Percentiles rank a stretch among this genome's conserved stretches.
Evolutionary conservation across 1,140 invertebrate species (phyloP).

Genomic region (Drosophila varians): DNA sequence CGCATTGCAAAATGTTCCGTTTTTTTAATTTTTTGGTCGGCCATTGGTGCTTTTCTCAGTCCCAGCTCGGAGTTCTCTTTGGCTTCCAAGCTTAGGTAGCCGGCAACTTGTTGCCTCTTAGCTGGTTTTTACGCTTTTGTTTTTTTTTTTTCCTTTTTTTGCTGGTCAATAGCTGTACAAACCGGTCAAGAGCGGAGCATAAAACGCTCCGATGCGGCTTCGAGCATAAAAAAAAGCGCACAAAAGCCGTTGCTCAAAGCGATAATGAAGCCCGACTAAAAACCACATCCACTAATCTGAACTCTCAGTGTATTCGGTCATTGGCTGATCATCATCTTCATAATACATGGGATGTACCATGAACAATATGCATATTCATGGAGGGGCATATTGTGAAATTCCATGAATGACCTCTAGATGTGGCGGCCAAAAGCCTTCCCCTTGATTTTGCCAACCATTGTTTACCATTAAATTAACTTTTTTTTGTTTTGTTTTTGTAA

Average conservation of each 20-base stretch:
- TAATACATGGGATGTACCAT: conserved; percentile 15
- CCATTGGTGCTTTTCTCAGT: conserved; percentile 6
- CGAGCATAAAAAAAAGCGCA: conserved; percentile 32
- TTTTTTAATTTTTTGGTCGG: too few species aligned
- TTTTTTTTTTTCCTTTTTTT: conserved; percentile 7
- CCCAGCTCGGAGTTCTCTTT: background rate
- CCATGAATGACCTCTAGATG: conserved; percentile 52
- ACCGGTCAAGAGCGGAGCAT: conserved; percentile 74
- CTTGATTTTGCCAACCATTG: conserved; percentile 57
- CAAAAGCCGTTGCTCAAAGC: conserved; percentile 58
- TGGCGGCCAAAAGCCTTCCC: conserved; percentile 50
- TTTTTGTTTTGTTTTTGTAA: too few species aligned
- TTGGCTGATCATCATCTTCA: conserved; percentile 40
- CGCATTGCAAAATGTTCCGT: conserved; percentile 71
- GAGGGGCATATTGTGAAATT: conserved; percentile 51
- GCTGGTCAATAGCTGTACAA: conserved; percentile 66
- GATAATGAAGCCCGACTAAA: conserved; percentile 39
- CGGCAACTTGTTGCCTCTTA: conserved; percentile 44
- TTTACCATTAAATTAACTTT: conserved; percentile 45
- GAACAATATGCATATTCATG: conserved; percentile 40
- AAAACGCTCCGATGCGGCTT: conserved; percentile 46
- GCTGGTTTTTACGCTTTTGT: conserved; percentile 9
- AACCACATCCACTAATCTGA: conserved; percentile 23
- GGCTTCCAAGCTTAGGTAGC: conserved; percentile 27
- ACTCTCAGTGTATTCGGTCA: conserved; percentile 43